phyloP scores from a whole-genome alignment of 2,797 vertebrate species.

The Pteronotus mesoamericanus region DNA sequence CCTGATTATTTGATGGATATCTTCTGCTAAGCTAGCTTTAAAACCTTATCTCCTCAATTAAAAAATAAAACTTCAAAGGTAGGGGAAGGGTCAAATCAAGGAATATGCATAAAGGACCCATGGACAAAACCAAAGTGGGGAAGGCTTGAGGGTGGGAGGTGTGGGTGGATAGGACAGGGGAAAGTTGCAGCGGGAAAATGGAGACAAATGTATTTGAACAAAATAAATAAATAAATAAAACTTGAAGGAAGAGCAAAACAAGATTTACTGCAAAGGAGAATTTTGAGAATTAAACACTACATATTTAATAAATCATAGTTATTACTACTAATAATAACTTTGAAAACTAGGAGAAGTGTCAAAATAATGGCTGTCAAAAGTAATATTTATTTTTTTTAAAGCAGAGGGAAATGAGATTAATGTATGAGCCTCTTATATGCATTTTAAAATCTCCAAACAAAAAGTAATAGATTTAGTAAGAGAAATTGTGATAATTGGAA shows the following conservation, averaged over 20 bases:
- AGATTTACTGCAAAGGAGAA: neutral
- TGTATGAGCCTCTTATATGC: neutral
- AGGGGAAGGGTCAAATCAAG: too few species aligned
- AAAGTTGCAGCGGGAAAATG: too few species aligned
- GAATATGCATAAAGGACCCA: too few species aligned
- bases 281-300: neutral
- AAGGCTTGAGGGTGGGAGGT: too few species aligned
- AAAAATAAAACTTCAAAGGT: neutral
- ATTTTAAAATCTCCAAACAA: neutral
- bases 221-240: too few species aligned
- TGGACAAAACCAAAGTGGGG: too few species aligned
- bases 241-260: neutral
- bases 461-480: neutral
- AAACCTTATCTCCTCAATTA: neutral
- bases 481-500: neutral
- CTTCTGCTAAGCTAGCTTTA: neutral
- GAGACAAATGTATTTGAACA: too few species aligned
- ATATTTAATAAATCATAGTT: neutral
- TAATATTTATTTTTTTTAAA: neutral
- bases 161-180: too few species aligned
- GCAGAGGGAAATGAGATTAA: neutral
- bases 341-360: neutral
- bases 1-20: neutral
- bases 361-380: neutral
- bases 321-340: neutral